phyloP scores from a whole-genome alignment of 2,888 invertebrate species.

The Callimorpha dominula region DNA sequence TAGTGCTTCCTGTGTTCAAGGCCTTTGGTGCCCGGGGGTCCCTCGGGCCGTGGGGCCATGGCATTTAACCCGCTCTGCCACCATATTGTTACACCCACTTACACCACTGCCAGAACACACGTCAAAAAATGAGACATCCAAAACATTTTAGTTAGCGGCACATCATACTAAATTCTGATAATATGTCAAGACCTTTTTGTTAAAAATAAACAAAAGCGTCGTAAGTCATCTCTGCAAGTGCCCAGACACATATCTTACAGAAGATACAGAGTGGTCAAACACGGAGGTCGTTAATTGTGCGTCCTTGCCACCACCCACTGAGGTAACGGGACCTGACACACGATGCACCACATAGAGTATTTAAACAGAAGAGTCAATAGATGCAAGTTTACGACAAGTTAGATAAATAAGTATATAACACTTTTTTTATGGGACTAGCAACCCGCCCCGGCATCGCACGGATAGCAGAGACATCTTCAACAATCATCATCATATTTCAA shows the following conservation, averaged over 20 bases:
- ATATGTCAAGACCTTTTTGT: neutral
- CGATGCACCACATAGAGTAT: constrained; percentile 28
- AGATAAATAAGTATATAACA: too few relatives aligned
- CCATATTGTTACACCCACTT: too few relatives aligned
- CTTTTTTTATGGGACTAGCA: neutral
- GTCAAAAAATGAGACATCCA: neutral
- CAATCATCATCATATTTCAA: too few relatives aligned
- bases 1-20: too few relatives aligned
- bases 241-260: constrained; percentile 14
- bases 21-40: too few relatives aligned
- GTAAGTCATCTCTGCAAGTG: constrained; percentile 20
- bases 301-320: constrained; percentile 51
- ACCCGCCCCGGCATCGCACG: too few relatives aligned
- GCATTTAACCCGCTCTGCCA: too few relatives aligned
- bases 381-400: neutral
- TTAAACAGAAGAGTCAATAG: constrained; percentile 8
- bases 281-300: constrained; percentile 43
- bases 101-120: too few relatives aligned
- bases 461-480: too few relatives aligned
- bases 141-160: too few relatives aligned
- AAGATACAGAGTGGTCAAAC: constrained; percentile 25
- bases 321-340: constrained; percentile 46
- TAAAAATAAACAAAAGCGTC: constrained; percentile 22
- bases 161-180: neutral
- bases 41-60: too few relatives aligned